phyloP scores from a whole-genome alignment of 2,797 vertebrate genomes.

The Sebastes dallii region DNA sequence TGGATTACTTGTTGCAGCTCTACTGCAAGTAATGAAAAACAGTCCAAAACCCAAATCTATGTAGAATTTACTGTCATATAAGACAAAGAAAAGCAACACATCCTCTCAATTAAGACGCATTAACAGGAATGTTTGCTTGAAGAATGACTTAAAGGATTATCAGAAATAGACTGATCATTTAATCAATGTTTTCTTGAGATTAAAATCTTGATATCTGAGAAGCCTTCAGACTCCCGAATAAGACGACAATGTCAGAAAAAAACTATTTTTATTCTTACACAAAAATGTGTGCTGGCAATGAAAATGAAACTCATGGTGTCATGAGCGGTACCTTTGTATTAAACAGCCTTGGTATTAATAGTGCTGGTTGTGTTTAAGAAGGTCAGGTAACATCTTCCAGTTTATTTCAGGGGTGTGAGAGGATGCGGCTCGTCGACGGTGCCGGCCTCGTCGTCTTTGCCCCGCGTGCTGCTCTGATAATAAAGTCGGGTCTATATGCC shows the following conservation, averaged over 20 bases:
- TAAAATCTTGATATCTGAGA: background rate
- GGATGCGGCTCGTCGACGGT: slow-evolving; percentile 19
- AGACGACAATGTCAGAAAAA: background rate
- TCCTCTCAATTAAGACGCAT: background rate
- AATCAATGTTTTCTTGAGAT: background rate
- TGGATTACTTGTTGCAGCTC: too few relatives aligned
- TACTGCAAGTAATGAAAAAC: too few relatives aligned
- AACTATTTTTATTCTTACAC: background rate
- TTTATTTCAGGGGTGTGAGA: background rate
- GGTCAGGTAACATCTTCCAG: background rate
- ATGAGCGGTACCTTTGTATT: background rate
- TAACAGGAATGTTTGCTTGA: too few relatives aligned
- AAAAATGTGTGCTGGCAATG: background rate
- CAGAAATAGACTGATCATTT: too few relatives aligned
- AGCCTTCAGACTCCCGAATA: background rate
- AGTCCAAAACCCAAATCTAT: background rate
- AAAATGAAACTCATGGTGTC: background rate
- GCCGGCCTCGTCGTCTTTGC: background rate
- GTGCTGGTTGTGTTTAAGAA: background rate
- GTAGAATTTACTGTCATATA: too few relatives aligned
- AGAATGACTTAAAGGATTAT: background rate
- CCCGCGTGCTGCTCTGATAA: slow-evolving; percentile 26
- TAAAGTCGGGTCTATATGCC: slow-evolving; percentile 41
- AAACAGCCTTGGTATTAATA: background rate
- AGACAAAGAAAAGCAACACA: background rate